Percentiles rank a stretch among this genome's conserved stretches.
These are phyloP conservation scores for Catagonus wagneri DNA, from an alignment of 2,113 vertebrate species.

Conservation along the genomic window DNA sequence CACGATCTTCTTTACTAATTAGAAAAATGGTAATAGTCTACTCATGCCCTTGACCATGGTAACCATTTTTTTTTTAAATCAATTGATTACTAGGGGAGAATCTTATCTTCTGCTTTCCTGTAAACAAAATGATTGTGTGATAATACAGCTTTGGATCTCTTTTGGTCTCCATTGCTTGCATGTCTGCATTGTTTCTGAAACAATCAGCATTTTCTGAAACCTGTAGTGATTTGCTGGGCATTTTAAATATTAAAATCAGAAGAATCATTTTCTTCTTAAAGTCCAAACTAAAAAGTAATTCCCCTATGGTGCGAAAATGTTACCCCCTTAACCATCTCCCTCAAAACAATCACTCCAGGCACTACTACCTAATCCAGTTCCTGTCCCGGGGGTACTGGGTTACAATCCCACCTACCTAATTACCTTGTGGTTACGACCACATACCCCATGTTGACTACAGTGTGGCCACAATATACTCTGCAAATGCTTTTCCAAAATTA, in stretches of 20 bases:
- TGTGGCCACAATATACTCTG: neutral
- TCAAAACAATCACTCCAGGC: neutral
- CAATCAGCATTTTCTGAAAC: neutral
- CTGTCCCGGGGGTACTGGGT: neutral
- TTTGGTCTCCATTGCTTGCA: neutral
- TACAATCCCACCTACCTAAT: neutral
- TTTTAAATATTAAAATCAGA: slow-evolving; percentile 36
- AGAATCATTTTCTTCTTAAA: slow-evolving; percentile 19
- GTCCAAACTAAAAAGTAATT: slow-evolving; percentile 37
- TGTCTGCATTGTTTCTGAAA: neutral
- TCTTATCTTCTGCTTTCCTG: neutral
- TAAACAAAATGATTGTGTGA: neutral
- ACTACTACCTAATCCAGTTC: neutral
- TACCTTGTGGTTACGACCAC: neutral
- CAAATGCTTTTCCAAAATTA: slow-evolving; percentile 1
- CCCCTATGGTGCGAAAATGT: neutral
- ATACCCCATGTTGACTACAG: neutral
- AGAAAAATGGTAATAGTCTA: neutral
- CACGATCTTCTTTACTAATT: neutral
- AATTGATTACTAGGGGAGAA: neutral
- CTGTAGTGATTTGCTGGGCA: slow-evolving; percentile 1
- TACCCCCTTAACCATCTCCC: neutral
- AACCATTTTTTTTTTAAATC: neutral
- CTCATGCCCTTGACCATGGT: neutral
- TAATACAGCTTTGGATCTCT: neutral